Evolutionary conservation across 2,888 invertebrate species (phyloP).

Genomic region (Schizotus pectinicornis): DNA sequence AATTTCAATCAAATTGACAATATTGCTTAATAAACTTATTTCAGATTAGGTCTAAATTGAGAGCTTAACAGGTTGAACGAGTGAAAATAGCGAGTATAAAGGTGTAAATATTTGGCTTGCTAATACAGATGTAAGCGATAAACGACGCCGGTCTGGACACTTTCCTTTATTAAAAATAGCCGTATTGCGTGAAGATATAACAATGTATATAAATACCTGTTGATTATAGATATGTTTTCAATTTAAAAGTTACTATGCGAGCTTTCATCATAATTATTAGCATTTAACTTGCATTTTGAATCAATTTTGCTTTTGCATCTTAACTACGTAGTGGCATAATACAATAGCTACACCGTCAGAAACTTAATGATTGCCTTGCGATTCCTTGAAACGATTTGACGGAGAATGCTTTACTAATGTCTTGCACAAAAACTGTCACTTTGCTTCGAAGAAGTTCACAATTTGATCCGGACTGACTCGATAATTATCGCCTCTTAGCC

Average conservation of each 20-base stretch:
- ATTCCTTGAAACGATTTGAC: conserved; percentile 47
- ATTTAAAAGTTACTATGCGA: conserved; percentile 21
- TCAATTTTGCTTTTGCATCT: conserved; percentile 31
- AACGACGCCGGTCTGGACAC: conserved; percentile 10
- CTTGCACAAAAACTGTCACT: conserved; percentile 37
- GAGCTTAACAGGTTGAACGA: conserved; percentile 10
- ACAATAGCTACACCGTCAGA: conserved; percentile 40
- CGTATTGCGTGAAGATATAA: conserved; percentile 27
- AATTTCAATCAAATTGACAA: conserved; percentile 6
- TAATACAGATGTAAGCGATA: conserved; percentile 19
- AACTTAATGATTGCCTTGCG: conserved; percentile 41
- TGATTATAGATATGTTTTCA: conserved; percentile 31
- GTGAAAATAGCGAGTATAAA: conserved; percentile 11
- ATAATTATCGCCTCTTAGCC: conserved; percentile 40
- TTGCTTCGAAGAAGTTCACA: conserved; percentile 38
- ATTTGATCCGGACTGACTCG: conserved; percentile 31
- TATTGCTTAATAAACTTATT: conserved; percentile 10
- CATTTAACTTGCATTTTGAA: conserved; percentile 26
- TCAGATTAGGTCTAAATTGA: conserved; percentile 9
- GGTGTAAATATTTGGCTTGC: conserved; percentile 12
- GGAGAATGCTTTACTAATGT: conserved; percentile 34
- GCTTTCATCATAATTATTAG: conserved; percentile 30
- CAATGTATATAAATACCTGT: conserved; percentile 25
- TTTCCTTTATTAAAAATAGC: conserved; percentile 29
- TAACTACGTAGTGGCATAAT: conserved; percentile 43